These are phyloP conservation scores for Caenorhabditis becei DNA, from an alignment of 2,888 invertebrate species.

Conservation along the genomic window DNA sequence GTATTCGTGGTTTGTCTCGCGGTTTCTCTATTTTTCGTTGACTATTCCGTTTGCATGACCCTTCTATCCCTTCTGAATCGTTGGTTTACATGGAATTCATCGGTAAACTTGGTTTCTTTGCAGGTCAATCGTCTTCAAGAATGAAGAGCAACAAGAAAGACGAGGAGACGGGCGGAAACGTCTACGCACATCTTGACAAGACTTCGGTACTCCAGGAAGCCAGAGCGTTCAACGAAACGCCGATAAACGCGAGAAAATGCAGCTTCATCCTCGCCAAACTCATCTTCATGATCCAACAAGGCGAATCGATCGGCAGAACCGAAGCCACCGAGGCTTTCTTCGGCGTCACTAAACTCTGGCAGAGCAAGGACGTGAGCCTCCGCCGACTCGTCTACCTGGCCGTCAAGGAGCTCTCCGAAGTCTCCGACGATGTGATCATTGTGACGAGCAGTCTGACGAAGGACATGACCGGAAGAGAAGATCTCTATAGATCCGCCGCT, in stretches of 20 bases:
- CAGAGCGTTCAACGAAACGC: conserved; percentile 96
- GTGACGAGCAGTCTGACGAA: conserved; percentile 87
- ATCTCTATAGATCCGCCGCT: conserved; percentile 93
- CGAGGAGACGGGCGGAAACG: conserved; percentile 86
- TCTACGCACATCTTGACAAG: conserved; percentile 94
- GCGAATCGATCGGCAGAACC: conserved; percentile 89
- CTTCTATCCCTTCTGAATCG: conserved; percentile 20
- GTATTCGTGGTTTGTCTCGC: conserved; percentile 13
- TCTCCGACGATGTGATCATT: conserved; percentile 99
- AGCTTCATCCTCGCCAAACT: conserved; percentile 96
- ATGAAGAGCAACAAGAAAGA: conserved; percentile 82
- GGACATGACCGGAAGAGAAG: conserved; percentile 86
- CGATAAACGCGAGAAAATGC: conserved; percentile 97
- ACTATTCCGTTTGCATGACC: conserved; percentile 12
- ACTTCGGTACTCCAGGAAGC: conserved; percentile 97
- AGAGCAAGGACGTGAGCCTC: conserved; percentile 94
- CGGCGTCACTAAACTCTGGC: conserved; percentile 98
- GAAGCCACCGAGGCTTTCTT: conserved; percentile 99
- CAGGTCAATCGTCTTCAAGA: conserved; percentile 36
- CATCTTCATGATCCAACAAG: conserved; percentile 93
- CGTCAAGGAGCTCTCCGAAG: conserved; percentile 91
- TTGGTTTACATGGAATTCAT: background rate
- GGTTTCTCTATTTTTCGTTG: background rate
- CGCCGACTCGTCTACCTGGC: conserved; percentile 95
- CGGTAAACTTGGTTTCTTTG: background rate